Conservation (phyloP, 1,140 invertebrate species). For the Maconellicoccus hirsutus region DNA sequence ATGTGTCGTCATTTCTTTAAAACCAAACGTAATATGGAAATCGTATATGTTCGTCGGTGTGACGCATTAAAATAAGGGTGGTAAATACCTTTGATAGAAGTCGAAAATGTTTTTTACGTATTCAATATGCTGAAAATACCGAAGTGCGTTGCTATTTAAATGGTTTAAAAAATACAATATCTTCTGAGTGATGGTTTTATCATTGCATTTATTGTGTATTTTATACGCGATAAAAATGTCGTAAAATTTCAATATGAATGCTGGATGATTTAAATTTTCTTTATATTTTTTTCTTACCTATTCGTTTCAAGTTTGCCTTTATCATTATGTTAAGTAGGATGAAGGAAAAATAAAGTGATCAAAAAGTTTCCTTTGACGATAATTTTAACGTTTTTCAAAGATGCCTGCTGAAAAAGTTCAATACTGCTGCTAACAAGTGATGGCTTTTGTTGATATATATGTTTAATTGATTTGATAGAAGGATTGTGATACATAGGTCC, state of each 20-base stretch:
- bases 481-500: too few relatives aligned
- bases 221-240: neutral
- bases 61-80: neutral
- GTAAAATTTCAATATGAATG: conserved; percentile 6
- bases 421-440: too few relatives aligned
- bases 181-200: neutral
- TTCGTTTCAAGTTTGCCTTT: too few relatives aligned
- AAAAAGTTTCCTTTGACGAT: too few relatives aligned
- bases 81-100: neutral
- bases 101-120: neutral
- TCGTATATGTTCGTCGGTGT: neutral
- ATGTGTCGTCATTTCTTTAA: neutral
- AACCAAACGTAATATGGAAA: neutral
- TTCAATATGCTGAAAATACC: neutral
- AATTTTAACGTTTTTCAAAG: too few relatives aligned
- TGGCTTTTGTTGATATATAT: too few relatives aligned
- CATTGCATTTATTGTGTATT: neutral
- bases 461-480: too few relatives aligned
- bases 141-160: neutral
- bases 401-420: too few relatives aligned
- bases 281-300: neutral
- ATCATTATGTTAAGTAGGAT: too few relatives aligned
- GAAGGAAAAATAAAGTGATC: too few relatives aligned
- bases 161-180: neutral
- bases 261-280: neutral